Percentiles rank a stretch among this genome's conserved stretches.
phyloP scores from a whole-genome alignment of 2,888 invertebrate species.

The Ptilodon capucinus region DNA sequence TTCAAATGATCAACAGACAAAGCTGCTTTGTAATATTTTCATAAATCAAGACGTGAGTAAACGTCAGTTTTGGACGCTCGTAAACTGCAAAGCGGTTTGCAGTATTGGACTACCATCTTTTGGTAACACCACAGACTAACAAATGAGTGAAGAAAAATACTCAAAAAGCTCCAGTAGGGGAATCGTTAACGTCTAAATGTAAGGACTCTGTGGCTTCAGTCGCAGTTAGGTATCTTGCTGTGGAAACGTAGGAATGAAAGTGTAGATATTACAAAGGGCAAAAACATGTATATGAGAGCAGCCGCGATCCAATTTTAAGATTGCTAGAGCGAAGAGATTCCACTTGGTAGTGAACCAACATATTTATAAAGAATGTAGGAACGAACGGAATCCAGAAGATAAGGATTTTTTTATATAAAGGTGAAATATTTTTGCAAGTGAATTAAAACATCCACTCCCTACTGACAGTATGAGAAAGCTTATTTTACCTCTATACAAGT shows the following conservation, averaged over 20 bases:
- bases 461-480: no score
- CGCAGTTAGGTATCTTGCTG: constrained; percentile 16
- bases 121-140: constrained; percentile 20
- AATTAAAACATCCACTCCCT: no score
- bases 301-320: constrained; percentile 51
- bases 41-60: constrained; percentile 67
- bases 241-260: constrained; percentile 35
- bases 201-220: constrained; percentile 25
- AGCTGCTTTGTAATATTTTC: constrained; percentile 41
- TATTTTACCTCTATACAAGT: no score
- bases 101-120: constrained; percentile 17
- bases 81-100: constrained; percentile 46
- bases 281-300: constrained; percentile 51
- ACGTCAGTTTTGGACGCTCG: constrained; percentile 63
- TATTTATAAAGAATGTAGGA: no score
- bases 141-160: neutral
- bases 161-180: constrained; percentile 1
- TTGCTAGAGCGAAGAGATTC: constrained; percentile 29
- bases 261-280: constrained; percentile 51
- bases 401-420: no score
- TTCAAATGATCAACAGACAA: constrained; percentile 56
- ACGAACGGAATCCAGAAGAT: no score
- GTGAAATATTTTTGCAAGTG: no score
- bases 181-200: neutral
- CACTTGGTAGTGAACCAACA: neutral